phyloP scores from a whole-genome alignment of 2,888 invertebrate species.

The Empis stercorea region DNA sequence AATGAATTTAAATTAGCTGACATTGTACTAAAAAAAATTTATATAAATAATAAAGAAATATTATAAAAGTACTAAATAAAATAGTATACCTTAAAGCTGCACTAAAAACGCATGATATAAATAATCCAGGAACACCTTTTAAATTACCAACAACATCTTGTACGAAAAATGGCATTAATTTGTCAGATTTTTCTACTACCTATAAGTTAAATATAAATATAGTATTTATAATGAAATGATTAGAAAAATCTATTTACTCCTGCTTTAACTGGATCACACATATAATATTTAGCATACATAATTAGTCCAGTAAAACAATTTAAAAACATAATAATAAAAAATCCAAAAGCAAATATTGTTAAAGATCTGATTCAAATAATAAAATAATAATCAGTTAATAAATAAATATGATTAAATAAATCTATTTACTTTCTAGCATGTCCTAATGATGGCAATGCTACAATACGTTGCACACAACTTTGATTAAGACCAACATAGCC shows the following conservation, averaged over 20 bases:
- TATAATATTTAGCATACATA: conserved; percentile 39
- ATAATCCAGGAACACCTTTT: conserved; percentile 45
- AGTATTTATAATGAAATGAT: background rate
- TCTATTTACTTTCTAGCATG: conserved; percentile 40
- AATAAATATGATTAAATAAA: no score
- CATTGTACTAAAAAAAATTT: conserved; percentile 37
- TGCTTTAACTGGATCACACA: conserved; percentile 42
- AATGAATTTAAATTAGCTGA: conserved; percentile 45
- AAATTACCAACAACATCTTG: conserved; percentile 40
- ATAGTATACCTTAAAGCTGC: conserved; percentile 37
- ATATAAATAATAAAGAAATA: background rate
- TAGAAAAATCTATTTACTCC: conserved; percentile 7
- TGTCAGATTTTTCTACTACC: conserved; percentile 32
- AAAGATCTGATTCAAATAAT: conserved; percentile 33
- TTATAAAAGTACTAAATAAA: no score
- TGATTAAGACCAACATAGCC: conserved; percentile 56
- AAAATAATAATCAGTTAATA: background rate
- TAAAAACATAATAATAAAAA: conserved; percentile 38
- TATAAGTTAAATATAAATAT: conserved; percentile 9
- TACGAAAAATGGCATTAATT: conserved; percentile 44
- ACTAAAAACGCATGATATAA: conserved; percentile 48
- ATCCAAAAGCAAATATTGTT: conserved; percentile 39
- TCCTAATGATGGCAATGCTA: conserved; percentile 44
- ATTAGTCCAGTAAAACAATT: conserved; percentile 43
- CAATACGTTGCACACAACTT: conserved; percentile 57